Evolutionary conservation across 2,888 invertebrate genomes (phyloP), one percentile per base, ranked within the genome.

Genomic region (Prostheceraeus crozeri): DNA sequence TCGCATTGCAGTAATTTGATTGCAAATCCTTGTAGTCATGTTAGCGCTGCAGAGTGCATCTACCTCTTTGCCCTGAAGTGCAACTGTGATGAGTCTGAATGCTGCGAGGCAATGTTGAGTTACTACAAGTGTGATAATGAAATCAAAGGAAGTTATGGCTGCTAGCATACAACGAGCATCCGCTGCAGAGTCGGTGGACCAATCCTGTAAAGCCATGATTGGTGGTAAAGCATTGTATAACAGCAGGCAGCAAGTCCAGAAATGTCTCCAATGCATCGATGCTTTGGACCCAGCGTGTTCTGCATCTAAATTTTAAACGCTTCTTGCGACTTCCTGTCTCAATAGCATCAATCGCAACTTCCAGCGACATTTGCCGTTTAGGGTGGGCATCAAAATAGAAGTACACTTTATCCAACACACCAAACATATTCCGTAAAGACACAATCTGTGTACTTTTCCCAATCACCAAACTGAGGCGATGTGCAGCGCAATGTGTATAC

Each of bases 361-460:
- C 25, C 10, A 48, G 48, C 14, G 4, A 14, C n/a, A n/a, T 19
- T 48, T 48, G 48, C 11, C 4, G 48, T 21, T 48, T 48, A 25
- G 48, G 48, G 28, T 48, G 48, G 4, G 48, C 25, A 48, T 48
- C 4, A 48, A 48, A 48, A 23, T 28, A 48, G 14, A 40, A 40
- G 23, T 40, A 40, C 8, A 40, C 40, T 4, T 14, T 48, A 25
- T 48, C 27, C 6, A 48, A 19, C 28, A 48, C 28, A 25, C 16
- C 48, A 48, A 48, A 48, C 48, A 40, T 14, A 48, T 48, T 48
- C 6, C 25, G 48, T 28, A 48, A 25, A 25, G 25, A 30, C 4
- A 48, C 14, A 48, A 48, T 48, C 11, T 48, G 27, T 8, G 48
- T 14, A 48, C 48, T 19, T 48, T 48, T 48, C 4, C 25, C 48